Evolutionary conservation across 2,113 vertebrate genomes (phyloP).

Genomic region (Nibea albiflora): DNA sequence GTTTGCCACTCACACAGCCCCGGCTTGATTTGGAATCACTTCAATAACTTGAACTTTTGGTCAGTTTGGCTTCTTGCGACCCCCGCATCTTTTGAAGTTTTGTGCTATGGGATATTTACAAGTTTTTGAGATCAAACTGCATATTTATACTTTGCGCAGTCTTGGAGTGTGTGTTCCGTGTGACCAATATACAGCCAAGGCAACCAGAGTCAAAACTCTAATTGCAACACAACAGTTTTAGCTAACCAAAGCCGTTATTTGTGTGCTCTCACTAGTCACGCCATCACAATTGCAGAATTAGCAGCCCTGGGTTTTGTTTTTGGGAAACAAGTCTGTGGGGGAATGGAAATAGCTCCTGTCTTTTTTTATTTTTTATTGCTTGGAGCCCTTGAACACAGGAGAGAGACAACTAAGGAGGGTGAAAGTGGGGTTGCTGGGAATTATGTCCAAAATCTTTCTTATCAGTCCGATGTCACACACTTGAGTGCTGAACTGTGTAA

Average conservation of each 20-base stretch:
- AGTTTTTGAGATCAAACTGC: background rate
- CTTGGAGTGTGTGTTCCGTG: too few relatives aligned
- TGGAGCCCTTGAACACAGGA: background rate
- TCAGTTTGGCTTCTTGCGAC: constrained; percentile 22
- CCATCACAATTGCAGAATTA: background rate
- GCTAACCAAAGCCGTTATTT: too few relatives aligned
- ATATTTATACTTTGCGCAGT: background rate
- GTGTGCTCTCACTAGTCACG: constrained; percentile 2
- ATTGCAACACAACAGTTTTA: too few relatives aligned
- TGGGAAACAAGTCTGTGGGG: background rate
- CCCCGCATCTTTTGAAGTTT: constrained; percentile 19
- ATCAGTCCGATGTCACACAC: background rate
- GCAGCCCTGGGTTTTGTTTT: constrained; percentile 1
- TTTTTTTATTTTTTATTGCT: constrained; percentile 18
- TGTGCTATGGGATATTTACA: background rate
- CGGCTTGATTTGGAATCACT: background rate
- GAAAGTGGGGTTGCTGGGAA: background rate
- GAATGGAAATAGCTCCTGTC: background rate
- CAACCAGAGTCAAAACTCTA: too few relatives aligned
- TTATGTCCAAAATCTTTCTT: background rate
- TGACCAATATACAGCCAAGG: too few relatives aligned
- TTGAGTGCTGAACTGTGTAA: too few relatives aligned
- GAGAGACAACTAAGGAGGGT: background rate
- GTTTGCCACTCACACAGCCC: background rate
- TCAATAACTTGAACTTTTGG: background rate